phyloP scores from a whole-genome alignment of 2,113 vertebrate species.

The Sminthopsis crassicaudata region DNA sequence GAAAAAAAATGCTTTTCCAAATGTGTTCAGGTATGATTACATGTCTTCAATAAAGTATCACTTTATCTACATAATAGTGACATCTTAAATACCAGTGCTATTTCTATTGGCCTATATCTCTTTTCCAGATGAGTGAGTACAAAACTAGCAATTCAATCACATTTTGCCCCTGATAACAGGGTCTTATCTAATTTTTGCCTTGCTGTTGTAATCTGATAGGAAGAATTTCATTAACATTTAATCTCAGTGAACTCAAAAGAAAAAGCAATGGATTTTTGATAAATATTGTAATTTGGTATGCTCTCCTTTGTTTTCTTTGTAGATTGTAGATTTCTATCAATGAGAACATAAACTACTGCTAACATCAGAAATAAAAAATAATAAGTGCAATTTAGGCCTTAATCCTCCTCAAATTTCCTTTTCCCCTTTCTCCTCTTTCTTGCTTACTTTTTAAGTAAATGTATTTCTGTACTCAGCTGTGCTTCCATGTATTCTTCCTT shows the following conservation, averaged over 20 bases:
- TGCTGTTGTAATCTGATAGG: conserved; percentile 73
- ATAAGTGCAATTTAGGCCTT: conserved; percentile 27
- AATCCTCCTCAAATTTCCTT: too few species aligned
- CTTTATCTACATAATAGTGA: conserved; percentile 63
- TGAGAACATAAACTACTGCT: conserved; percentile 32
- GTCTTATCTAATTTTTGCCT: conserved; percentile 74
- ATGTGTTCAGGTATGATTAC: conserved; percentile 28
- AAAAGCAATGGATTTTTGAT: conserved; percentile 72
- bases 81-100: conserved; percentile 55
- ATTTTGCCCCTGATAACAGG: conserved; percentile 70
- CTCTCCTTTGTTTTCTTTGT: conserved; percentile 51
- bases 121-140: conserved; percentile 66
- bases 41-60: conserved; percentile 64
- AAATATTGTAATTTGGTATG: conserved; percentile 71
- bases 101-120: conserved; percentile 57
- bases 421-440: too few species aligned
- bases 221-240: conserved; percentile 80
- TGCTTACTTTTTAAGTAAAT: too few species aligned
- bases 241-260: conserved; percentile 55
- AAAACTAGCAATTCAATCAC: conserved; percentile 70
- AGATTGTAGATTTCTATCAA: conserved; percentile 60
- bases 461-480: too few species aligned
- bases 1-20: conserved; percentile 43
- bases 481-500: too few species aligned
- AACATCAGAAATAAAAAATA: conserved; percentile 42